phyloP scores from a whole-genome alignment of 2,113 vertebrate species.

The Geococcyx californianus region DNA sequence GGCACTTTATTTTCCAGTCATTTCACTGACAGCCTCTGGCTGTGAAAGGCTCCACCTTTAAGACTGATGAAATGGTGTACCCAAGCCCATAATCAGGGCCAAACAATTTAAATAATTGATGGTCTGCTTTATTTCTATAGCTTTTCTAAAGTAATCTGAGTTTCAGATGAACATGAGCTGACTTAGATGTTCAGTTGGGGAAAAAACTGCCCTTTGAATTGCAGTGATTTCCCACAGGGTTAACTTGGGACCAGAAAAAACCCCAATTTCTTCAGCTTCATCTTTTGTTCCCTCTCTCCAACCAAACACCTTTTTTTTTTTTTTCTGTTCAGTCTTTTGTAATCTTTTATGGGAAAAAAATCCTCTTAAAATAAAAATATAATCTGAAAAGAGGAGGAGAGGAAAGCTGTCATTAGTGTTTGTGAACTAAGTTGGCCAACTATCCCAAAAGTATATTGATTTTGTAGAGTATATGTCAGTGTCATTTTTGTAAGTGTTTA shows the following conservation, averaged over 20 bases:
- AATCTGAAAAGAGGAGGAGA: not conserved
- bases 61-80: not conserved
- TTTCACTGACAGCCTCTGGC: not conserved
- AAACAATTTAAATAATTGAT: conserved; percentile 41
- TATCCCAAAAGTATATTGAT: not conserved
- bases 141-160: not conserved
- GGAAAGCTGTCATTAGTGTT: not conserved
- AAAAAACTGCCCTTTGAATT: not conserved
- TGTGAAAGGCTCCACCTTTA: not conserved
- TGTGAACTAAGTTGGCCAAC: not conserved
- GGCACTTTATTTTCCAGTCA: not conserved
- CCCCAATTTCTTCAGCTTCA: not conserved
- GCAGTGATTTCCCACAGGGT: conserved; percentile 26
- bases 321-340: not conserved
- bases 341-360: not conserved
- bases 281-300: not conserved
- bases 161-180: conserved; percentile 8
- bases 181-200: not conserved
- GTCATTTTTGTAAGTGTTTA: not conserved
- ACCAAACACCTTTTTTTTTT: not conserved
- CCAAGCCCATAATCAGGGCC: not conserved
- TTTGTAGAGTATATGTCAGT: not conserved
- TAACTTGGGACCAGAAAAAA: not conserved
- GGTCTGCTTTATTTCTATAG: conserved; percentile 19
- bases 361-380: not conserved